Conservation (phyloP, 2,888 invertebrate genomes). For the Leucophenga montana region DNA sequence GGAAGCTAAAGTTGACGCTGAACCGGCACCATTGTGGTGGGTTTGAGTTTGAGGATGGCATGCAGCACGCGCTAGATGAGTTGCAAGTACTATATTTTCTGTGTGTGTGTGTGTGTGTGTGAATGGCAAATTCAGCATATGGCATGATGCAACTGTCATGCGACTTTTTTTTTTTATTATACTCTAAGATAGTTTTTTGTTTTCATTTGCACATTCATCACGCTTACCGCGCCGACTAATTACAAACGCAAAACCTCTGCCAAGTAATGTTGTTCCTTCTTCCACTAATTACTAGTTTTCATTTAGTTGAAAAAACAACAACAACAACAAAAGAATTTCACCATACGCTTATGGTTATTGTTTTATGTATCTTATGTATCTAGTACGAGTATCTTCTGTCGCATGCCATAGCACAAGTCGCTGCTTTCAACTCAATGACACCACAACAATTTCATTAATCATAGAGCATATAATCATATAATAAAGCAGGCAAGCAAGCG, state of each 20-base stretch:
- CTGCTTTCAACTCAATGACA: slow-evolving; percentile 51
- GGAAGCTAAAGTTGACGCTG: neutral
- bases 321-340: neutral
- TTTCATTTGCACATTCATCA: slow-evolving; percentile 41
- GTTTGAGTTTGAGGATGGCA: neutral
- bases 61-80: slow-evolving; percentile 20
- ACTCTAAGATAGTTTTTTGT: too few species aligned
- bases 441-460: slow-evolving; percentile 59
- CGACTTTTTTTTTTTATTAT: slow-evolving; percentile 45
- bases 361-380: neutral
- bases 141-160: slow-evolving; percentile 56
- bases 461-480: slow-evolving; percentile 49
- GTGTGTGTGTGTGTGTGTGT: neutral
- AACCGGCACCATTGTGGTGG: neutral
- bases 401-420: slow-evolving; percentile 18
- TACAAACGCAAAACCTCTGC: slow-evolving; percentile 39
- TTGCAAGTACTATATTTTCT: neutral
- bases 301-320: slow-evolving; percentile 3
- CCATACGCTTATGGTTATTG: neutral
- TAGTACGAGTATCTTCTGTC: neutral
- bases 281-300: slow-evolving; percentile 10
- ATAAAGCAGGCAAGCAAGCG: too few species aligned
- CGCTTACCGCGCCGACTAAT: slow-evolving; percentile 56
- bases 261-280: slow-evolving; percentile 46
- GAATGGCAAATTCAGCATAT: slow-evolving; percentile 1